Evolutionary conservation across 1,140 invertebrate genomes (phyloP).

Genomic region (Platyura marginata): DNA sequence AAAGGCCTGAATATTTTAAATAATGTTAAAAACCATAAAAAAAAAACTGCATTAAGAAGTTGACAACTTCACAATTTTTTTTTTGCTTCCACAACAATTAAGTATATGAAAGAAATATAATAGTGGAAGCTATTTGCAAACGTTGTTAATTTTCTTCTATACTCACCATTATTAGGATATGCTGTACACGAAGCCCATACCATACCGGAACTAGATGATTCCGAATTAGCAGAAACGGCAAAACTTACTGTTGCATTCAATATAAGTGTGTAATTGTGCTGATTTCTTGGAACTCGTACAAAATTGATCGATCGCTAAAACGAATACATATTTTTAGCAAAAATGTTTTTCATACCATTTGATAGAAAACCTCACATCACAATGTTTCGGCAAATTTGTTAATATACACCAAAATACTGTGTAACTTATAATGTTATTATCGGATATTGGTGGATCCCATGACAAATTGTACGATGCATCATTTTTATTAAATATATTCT

Average conservation of each 20-base stretch:
- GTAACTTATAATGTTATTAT: constrained; percentile 31
- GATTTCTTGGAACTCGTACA: background rate
- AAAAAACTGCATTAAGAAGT: too few species aligned
- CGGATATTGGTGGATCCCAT: constrained; percentile 34
- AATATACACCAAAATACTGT: constrained; percentile 55
- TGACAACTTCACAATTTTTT: too few species aligned
- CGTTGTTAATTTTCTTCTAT: background rate
- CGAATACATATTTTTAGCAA: background rate
- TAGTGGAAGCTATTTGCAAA: too few species aligned
- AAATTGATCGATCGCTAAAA: constrained; percentile 2
- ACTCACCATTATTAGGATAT: constrained; percentile 37
- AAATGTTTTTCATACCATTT: background rate
- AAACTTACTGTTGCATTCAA: constrained; percentile 18
- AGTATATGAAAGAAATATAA: too few species aligned
- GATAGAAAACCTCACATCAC: background rate
- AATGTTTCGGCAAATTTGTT: constrained; percentile 9
- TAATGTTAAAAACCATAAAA: too few species aligned
- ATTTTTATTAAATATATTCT: constrained; percentile 39
- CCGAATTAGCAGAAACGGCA: constrained; percentile 50
- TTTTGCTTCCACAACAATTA: too few species aligned
- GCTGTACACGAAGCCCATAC: constrained; percentile 57
- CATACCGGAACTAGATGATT: constrained; percentile 48
- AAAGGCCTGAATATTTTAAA: too few species aligned
- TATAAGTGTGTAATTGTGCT: background rate
- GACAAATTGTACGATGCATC: constrained; percentile 45